Percentiles rank a stretch among this genome's conserved stretches.
phyloP scores from a whole-genome alignment of 2,888 invertebrate genomes.

The Acanthosepion pharaonis region DNA sequence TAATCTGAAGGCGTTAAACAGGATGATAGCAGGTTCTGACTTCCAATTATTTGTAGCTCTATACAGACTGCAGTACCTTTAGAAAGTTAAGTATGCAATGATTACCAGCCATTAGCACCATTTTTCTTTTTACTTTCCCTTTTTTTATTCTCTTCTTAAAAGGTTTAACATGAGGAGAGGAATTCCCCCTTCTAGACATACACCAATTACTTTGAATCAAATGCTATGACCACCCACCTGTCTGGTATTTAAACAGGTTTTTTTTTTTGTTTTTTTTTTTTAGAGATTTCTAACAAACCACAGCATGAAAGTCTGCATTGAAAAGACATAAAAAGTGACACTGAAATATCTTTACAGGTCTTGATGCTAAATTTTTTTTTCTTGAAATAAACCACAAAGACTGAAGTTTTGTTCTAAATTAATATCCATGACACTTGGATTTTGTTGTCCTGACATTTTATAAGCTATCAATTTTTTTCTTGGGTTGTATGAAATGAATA shows the following conservation, averaged over 20 bases:
- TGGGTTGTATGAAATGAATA: background rate
- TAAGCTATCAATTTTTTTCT: background rate
- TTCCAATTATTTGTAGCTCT: background rate
- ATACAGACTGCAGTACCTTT: background rate
- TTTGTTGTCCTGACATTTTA: background rate
- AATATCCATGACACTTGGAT: background rate
- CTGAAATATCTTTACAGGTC: background rate
- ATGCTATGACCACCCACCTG: slow-evolving; percentile 22
- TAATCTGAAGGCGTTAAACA: background rate
- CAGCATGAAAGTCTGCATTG: background rate
- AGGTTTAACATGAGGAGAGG: background rate
- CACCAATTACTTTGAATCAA: slow-evolving; percentile 11
- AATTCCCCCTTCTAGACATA: slow-evolving; percentile 5
- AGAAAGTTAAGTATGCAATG: slow-evolving; percentile 6
- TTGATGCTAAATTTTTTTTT: background rate
- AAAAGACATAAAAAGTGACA: background rate
- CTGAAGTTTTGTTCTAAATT: background rate
- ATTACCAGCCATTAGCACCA: slow-evolving; percentile 33
- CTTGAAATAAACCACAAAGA: background rate
- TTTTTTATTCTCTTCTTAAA: background rate
- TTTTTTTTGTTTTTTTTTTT: background rate
- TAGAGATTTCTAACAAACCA: background rate
- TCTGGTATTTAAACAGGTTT: background rate
- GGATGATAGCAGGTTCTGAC: background rate
- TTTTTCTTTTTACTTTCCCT: background rate